Conservation (phyloP, 2,113 vertebrate genomes). For the Mobula hypostoma region DNA sequence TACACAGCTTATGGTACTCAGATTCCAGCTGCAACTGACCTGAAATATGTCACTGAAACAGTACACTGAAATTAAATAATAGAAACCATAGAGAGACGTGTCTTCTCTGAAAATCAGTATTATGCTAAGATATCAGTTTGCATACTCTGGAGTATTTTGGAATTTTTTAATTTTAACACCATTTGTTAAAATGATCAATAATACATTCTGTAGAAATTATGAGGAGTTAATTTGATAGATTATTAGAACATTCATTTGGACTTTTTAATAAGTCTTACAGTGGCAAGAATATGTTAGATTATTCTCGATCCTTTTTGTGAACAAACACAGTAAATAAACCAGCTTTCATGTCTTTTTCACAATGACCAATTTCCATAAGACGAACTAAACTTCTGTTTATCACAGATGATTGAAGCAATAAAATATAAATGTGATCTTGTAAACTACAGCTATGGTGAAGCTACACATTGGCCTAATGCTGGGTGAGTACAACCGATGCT, state of each 20-base stretch:
- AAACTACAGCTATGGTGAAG: conserved; percentile 97
- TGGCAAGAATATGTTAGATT: too few relatives aligned
- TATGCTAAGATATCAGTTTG: neutral
- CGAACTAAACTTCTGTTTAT: conserved; percentile 40
- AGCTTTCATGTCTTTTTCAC: neutral
- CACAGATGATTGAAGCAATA: conserved; percentile 95
- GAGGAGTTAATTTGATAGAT: neutral
- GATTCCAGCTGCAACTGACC: neutral
- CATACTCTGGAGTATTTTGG: neutral
- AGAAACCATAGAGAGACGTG: neutral
- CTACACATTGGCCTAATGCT: conserved; percentile 97
- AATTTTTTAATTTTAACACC: neutral
- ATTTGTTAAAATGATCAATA: neutral
- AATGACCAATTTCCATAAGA: neutral
- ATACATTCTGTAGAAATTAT: neutral
- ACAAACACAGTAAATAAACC: neutral
- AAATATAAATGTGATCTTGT: conserved; percentile 97
- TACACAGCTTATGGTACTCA: too few relatives aligned
- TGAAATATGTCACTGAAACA: neutral
- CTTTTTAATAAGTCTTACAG: neutral
- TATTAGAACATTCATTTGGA: neutral
- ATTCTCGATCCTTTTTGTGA: neutral
- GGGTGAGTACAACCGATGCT: conserved; percentile 64
- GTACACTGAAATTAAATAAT: neutral
- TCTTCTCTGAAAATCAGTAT: neutral